A percentile compares a stretch with the other conserved stretches of the same genome.
Conservation (phyloP, 2,113 vertebrate genomes). For the Neoarius graeffei region DNA sequence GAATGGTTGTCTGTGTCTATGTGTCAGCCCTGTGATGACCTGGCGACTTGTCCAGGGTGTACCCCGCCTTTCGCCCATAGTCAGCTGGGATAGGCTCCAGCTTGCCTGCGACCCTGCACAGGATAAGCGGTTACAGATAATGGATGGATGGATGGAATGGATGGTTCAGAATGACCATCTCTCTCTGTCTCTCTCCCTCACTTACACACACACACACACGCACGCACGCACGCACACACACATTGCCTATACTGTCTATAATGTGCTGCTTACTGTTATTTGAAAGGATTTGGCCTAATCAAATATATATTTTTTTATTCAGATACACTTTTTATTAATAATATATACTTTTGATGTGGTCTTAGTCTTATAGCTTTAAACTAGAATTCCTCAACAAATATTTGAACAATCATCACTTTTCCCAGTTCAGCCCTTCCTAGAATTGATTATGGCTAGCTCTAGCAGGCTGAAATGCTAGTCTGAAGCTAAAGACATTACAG, state of each 20-base stretch:
- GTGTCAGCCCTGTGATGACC: too few relatives aligned
- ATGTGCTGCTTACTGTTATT: neutral
- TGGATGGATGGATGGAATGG: too few relatives aligned
- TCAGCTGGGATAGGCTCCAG: too few relatives aligned
- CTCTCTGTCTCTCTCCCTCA: neutral
- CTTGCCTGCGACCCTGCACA: too few relatives aligned
- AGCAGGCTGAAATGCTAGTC: conserved; percentile 43
- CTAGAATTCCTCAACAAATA: neutral
- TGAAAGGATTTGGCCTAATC: neutral
- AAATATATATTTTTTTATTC: too few relatives aligned
- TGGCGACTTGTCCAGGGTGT: too few relatives aligned
- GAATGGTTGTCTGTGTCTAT: too few relatives aligned
- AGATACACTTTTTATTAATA: neutral
- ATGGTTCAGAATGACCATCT: too few relatives aligned
- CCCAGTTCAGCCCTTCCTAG: conserved; percentile 18
- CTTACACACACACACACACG: neutral
- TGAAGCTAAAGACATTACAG: conserved; percentile 54
- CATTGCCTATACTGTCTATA: neutral
- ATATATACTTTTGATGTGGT: neutral
- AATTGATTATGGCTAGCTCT: conserved; percentile 32
- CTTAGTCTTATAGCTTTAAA: neutral
- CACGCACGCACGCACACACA: neutral
- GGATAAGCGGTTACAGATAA: too few relatives aligned
- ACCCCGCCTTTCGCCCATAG: too few relatives aligned
- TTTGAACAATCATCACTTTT: neutral